Conservation (phyloP, 2,113 vertebrate genomes). For the Crocuta crocuta region DNA sequence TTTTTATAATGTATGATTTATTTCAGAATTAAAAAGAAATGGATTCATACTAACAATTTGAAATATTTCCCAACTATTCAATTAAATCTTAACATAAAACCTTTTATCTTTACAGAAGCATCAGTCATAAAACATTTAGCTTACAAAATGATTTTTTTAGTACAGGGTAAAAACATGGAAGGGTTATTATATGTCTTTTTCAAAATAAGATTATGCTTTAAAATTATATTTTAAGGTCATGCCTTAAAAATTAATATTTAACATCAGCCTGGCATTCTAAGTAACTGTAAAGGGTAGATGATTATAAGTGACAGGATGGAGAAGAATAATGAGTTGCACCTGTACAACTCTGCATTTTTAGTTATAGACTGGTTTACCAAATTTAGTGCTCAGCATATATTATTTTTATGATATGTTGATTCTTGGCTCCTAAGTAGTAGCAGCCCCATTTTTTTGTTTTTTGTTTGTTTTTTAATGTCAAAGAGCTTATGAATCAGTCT, state of each 20-base stretch:
- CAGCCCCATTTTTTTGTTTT: background rate
- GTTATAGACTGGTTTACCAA: background rate
- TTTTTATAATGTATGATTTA: background rate
- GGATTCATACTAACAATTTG: background rate
- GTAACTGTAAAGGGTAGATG: background rate
- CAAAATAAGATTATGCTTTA: background rate
- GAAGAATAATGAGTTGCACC: background rate
- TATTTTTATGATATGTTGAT: background rate
- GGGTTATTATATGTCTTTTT: background rate
- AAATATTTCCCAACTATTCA: constrained; percentile 18
- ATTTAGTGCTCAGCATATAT: background rate
- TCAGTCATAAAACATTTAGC: background rate
- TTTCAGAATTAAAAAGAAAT: constrained; percentile 20
- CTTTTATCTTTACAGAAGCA: constrained; percentile 25
- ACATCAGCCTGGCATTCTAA: background rate
- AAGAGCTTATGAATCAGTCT: background rate
- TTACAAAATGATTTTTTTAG: background rate
- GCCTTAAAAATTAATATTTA: constrained; percentile 2
- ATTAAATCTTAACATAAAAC: background rate
- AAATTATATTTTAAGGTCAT: background rate
- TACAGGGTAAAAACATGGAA: background rate
- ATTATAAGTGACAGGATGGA: background rate
- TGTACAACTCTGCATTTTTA: background rate
- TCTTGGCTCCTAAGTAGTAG: background rate
- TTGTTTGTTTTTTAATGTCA: background rate